phyloP scores from a whole-genome alignment of 2,113 vertebrate genomes.

The Thamnaconus septentrionalis region DNA sequence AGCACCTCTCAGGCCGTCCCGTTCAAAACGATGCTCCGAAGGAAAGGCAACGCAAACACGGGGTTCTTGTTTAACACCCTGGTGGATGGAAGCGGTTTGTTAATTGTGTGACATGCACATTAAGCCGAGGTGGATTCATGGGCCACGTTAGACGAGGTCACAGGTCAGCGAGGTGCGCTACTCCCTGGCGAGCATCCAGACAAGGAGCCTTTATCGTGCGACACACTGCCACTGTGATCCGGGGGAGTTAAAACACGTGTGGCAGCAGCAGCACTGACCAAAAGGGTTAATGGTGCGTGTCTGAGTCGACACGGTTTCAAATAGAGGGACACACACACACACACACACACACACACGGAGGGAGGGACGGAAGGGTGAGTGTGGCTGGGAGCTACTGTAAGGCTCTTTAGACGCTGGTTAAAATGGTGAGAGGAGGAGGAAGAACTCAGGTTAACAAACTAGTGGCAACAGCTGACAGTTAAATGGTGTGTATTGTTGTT shows the following conservation, averaged over 20 bases:
- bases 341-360: constrained; percentile 1
- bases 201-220: constrained; percentile 26
- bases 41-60: not conserved
- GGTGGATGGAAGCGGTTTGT: not conserved
- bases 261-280: constrained; percentile 52
- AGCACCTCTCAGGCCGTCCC: constrained; percentile 30
- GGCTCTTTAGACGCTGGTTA: no score
- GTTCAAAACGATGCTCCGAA: constrained; percentile 24
- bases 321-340: constrained; percentile 7
- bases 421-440: no score
- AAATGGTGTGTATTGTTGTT: no score
- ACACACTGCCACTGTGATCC: constrained; percentile 40
- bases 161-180: constrained; percentile 15
- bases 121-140: constrained; percentile 16
- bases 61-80: no score
- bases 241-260: constrained; percentile 45
- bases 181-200: constrained; percentile 30
- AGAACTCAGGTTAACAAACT: no score
- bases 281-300: constrained; percentile 58
- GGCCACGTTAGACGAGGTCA: constrained; percentile 17
- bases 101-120: not conserved
- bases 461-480: no score
- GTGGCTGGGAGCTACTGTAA: not conserved
- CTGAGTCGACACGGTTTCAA: constrained; percentile 44
- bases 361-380: constrained; percentile 6